Base-by-base conservation (phyloP, 23 tunicate genomes). In the Halocynthia roretzi region DNA sequence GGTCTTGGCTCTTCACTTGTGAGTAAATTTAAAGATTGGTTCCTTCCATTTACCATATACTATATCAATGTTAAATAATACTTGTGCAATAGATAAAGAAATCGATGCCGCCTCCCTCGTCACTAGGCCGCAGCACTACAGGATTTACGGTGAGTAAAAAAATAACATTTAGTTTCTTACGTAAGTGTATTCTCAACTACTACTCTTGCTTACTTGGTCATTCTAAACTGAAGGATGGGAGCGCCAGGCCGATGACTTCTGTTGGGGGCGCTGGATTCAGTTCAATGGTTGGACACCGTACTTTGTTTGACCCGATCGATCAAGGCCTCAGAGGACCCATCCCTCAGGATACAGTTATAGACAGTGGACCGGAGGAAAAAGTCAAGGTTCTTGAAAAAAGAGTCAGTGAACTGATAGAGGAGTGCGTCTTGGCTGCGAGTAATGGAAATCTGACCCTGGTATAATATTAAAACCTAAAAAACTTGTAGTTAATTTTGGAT, bases 221-320 rank as follows among this genome's bases (percentile, higher is more conserved):
- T 31, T 31, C 44, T 31, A 31, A 31, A 31, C 44, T 74, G 5
- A 6, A 53, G 7, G 90, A 73, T 44, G 85, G 76, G 6, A 87
- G 86, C 5, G 86, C 85, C 0, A 65, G 98, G 50, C 98, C 98
- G 8, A 86, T 92, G 98, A 92, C 98, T 6, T 92, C 98, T 10
- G 98, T 92, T 19, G 84, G 81, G 15, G 91, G 91, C 44, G 98
- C 98, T 20, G 98, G 98, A 53, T 92, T 78, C 74, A 81, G 90
- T 20, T 84, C 97, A 9, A 67, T 48, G 9, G 80, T 64, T 50
- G 83, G 82, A 53, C 68, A 81, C 19, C 78, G 84, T 10, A 63
- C 92, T 54, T 7, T 75, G 12, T 92, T 92, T 78, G 98, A 92
- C 69, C 98, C 98, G 6, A 54, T 76, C 21, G 76, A 61, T 68